phyloP scores from a whole-genome alignment of 2,113 vertebrate species.

The Harpagus bidentatus region DNA sequence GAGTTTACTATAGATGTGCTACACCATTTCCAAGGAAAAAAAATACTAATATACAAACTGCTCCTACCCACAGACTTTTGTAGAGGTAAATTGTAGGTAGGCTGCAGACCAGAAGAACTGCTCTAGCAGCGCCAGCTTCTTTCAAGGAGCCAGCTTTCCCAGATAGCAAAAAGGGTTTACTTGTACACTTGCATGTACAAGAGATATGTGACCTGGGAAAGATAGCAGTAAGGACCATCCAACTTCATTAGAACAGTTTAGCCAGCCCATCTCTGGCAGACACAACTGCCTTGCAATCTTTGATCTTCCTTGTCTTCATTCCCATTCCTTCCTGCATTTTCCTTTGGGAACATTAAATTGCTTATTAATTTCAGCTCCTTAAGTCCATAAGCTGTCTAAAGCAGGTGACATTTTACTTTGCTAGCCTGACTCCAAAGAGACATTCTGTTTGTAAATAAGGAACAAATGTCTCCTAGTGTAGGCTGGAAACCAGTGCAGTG shows the following conservation, averaged over 20 bases:
- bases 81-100: not conserved
- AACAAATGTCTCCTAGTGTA: not conserved
- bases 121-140: not conserved
- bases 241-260: not conserved
- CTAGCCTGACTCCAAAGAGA: not conserved
- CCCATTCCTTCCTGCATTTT: not conserved
- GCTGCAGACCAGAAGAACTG: not conserved
- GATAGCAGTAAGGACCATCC: not conserved
- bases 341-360: not conserved
- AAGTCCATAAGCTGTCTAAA: not conserved
- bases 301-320: not conserved
- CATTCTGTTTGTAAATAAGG: not conserved
- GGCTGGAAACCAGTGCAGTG: not conserved
- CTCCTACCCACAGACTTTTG: not conserved
- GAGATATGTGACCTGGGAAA: not conserved
- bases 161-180: not conserved
- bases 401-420: not conserved
- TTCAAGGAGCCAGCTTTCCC: not conserved
- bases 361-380: slow-evolving; percentile 35
- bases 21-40: not conserved
- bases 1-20: not conserved
- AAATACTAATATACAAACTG: not conserved
- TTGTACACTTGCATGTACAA: not conserved
- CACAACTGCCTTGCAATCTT: not conserved
- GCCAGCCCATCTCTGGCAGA: not conserved